phyloP scores from a whole-genome alignment of 2,797 vertebrate genomes.

The Gadopsis bispinosus region DNA sequence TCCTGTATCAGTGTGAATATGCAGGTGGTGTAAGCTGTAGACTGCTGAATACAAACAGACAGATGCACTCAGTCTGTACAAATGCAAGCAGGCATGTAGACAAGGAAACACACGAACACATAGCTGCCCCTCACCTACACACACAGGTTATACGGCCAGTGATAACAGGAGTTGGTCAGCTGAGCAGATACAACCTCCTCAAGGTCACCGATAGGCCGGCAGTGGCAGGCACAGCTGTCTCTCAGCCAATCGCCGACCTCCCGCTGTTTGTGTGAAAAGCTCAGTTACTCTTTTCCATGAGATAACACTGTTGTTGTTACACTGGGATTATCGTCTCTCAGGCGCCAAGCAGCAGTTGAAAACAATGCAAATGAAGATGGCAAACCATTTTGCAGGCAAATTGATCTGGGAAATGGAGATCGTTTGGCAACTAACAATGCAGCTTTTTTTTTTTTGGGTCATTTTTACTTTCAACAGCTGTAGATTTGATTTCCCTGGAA shows the following conservation, averaged over 20 bases:
- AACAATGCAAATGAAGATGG: conserved; percentile 54
- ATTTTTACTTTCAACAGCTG: not conserved
- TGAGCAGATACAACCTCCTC: conserved; percentile 51
- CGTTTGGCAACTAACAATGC: not conserved
- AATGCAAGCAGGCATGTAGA: conserved; percentile 13
- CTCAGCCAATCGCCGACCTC: conserved; percentile 53
- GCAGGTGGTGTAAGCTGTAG: conserved; percentile 35
- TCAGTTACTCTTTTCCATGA: conserved; percentile 63
- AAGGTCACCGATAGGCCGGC: conserved; percentile 57
- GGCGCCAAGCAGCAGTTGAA: conserved; percentile 49
- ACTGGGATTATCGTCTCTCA: conserved; percentile 48
- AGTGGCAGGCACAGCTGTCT: conserved; percentile 43
- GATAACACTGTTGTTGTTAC: conserved; percentile 58
- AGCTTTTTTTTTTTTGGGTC: not conserved
- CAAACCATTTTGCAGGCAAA: conserved; percentile 24
- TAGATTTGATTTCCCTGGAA: conserved; percentile 15
- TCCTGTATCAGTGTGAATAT: conserved; percentile 36
- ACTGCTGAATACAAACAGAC: conserved; percentile 30
- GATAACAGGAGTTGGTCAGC: conserved; percentile 62
- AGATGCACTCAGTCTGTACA: conserved; percentile 19
- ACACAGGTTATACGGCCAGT: conserved; percentile 50
- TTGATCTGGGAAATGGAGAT: not conserved
- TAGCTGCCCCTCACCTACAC: not conserved
- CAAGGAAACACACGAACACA: conserved; percentile 2
- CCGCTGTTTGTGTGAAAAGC: conserved; percentile 47